phyloP scores from a whole-genome alignment of 2,888 invertebrate genomes.

The Acanthacorydalis orientalis region DNA sequence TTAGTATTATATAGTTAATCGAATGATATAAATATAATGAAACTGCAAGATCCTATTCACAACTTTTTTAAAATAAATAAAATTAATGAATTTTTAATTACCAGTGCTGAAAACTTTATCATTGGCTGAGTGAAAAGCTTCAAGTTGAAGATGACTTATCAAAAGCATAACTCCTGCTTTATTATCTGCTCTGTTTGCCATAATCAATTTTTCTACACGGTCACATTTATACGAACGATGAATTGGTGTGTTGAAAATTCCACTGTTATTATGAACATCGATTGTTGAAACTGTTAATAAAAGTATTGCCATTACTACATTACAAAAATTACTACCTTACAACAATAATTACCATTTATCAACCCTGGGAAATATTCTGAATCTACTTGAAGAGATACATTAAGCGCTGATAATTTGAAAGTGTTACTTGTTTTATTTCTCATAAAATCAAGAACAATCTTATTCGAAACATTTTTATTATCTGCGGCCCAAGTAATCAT shows the following conservation, averaged over 20 bases:
- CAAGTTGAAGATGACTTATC: constrained; percentile 47
- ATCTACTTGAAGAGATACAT: constrained; percentile 10
- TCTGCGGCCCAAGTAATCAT: constrained; percentile 25
- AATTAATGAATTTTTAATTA: constrained; percentile 24
- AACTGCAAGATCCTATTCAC: too few relatives aligned
- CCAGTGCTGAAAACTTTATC: constrained; percentile 44
- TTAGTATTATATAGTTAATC: too few relatives aligned
- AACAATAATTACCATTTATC: too few relatives aligned
- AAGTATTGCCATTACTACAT: constrained; percentile 1
- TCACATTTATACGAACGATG: constrained; percentile 59
- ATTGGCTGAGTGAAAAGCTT: constrained; percentile 47
- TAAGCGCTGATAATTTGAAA: constrained; percentile 18
- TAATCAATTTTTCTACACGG: constrained; percentile 36
- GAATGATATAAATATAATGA: too few relatives aligned
- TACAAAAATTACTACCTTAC: too few relatives aligned
- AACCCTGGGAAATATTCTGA: too few relatives aligned
- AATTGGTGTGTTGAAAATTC: constrained; percentile 40
- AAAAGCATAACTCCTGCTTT: constrained; percentile 30
- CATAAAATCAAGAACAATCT: constrained; percentile 19
- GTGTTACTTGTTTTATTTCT: constrained; percentile 21
- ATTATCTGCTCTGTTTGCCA: constrained; percentile 24
- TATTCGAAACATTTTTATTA: constrained; percentile 7
- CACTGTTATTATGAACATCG: constrained; percentile 20
- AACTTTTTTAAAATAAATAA: too few relatives aligned
- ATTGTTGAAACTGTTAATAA: constrained; percentile 3